phyloP scores from a whole-genome alignment of 2,113 vertebrate species.

The Ardeotis arabs region DNA sequence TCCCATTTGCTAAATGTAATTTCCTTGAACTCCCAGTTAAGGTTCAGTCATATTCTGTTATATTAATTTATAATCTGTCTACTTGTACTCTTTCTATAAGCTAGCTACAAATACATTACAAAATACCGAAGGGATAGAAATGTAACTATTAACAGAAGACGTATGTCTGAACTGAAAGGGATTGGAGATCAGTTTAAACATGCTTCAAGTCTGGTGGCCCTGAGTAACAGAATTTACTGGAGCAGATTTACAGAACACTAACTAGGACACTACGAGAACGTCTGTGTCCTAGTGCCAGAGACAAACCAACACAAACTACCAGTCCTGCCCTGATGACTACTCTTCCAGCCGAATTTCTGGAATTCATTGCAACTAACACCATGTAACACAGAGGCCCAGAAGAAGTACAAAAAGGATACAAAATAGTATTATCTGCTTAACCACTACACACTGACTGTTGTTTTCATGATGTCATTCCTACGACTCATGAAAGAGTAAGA shows the following conservation, averaged over 20 bases:
- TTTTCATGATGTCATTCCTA: neutral
- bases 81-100: neutral
- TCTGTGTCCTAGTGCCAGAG: fast-evolving
- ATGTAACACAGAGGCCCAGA: neutral
- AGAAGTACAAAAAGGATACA: neutral
- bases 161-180: neutral
- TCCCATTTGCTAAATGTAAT: neutral
- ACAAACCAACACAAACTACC: neutral
- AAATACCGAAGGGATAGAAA: neutral
- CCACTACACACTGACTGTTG: neutral
- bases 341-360: neutral
- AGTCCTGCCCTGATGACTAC: neutral
- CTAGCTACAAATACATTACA: neutral
- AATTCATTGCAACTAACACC: neutral
- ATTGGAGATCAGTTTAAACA: neutral
- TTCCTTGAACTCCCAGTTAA: neutral
- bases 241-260: neutral
- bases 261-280: fast-evolving
- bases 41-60: neutral
- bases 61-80: neutral
- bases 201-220: neutral
- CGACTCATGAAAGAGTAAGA: neutral
- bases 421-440: neutral
- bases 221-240: neutral
- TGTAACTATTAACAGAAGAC: neutral